These are phyloP conservation scores for Tragelaphus imberbis DNA, from an alignment of 2,113 vertebrate genomes.

Conservation along the genomic window DNA sequence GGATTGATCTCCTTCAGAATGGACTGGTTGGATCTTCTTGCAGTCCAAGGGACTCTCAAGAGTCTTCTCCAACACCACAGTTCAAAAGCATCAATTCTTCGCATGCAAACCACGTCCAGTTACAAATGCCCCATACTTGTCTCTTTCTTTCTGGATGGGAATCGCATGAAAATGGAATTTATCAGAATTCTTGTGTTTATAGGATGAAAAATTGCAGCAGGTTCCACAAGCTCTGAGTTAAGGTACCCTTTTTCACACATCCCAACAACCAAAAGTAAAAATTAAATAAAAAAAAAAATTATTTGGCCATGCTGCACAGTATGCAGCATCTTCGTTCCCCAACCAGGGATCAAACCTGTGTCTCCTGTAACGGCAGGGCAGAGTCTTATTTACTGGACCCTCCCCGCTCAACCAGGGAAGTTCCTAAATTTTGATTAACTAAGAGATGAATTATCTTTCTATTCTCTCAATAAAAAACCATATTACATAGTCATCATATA, in stretches of 20 bases:
- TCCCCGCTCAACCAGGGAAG: background rate
- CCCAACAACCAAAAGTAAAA: background rate
- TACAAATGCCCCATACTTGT: rapidly evolving
- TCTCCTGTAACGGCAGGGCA: background rate
- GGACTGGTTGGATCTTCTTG: too few relatives aligned
- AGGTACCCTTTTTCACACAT: background rate
- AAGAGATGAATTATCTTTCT: background rate
- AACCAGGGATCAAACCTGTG: background rate
- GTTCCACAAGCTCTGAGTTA: rapidly evolving
- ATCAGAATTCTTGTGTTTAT: background rate
- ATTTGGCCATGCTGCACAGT: background rate
- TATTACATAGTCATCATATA: background rate
- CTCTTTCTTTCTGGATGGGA: background rate
- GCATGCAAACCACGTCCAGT: rapidly evolving
- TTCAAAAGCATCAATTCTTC: too few relatives aligned
- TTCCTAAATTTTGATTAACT: background rate
- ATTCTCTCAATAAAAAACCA: background rate
- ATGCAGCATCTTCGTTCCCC: background rate
- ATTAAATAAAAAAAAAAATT: background rate
- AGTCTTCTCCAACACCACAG: too few relatives aligned
- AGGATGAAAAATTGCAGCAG: background rate
- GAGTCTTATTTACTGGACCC: background rate
- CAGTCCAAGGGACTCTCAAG: too few relatives aligned
- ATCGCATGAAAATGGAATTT: background rate
- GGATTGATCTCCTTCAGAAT: too few relatives aligned